Conservation (phyloP, 2,888 invertebrate species). For the Holacanthella duospinosa region DNA sequence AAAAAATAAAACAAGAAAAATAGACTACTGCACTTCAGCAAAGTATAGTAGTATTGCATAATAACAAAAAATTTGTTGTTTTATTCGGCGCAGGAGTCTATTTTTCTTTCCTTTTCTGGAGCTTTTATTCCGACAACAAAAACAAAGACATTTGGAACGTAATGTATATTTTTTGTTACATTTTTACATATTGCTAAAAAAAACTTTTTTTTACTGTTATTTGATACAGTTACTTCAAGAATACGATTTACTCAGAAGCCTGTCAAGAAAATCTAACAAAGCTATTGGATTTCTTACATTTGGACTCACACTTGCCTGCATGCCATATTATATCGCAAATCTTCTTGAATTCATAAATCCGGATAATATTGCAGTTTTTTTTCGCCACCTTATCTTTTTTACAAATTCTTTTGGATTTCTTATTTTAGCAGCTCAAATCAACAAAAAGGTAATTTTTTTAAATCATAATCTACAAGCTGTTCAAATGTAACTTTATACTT, state of each 20-base stretch:
- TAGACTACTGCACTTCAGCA: no score
- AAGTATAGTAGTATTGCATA: no score
- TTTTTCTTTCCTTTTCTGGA: no score
- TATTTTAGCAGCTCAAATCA: not conserved
- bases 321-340: slow-evolving; percentile 8
- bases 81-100: no score
- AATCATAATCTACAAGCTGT: not conserved
- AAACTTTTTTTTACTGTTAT: no score
- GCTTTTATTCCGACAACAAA: no score
- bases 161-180: no score
- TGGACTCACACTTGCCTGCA: slow-evolving; percentile 1
- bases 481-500: not conserved
- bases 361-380: not conserved
- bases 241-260: not conserved
- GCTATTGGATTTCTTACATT: slow-evolving; percentile 7
- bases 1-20: no score
- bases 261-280: slow-evolving; percentile 7
- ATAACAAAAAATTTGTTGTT: no score
- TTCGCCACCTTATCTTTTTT: slow-evolving; percentile 7
- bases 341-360: slow-evolving; percentile 11
- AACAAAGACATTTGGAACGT: not conserved
- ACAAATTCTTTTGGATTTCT: slow-evolving; percentile 9
- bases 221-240: not conserved
- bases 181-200: not conserved
- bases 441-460: slow-evolving; percentile 8